Evolutionary conservation across 2,113 vertebrate species (phyloP), one percentile per base, ranked within the genome.

Genomic region (Menura novaehollandiae): DNA sequence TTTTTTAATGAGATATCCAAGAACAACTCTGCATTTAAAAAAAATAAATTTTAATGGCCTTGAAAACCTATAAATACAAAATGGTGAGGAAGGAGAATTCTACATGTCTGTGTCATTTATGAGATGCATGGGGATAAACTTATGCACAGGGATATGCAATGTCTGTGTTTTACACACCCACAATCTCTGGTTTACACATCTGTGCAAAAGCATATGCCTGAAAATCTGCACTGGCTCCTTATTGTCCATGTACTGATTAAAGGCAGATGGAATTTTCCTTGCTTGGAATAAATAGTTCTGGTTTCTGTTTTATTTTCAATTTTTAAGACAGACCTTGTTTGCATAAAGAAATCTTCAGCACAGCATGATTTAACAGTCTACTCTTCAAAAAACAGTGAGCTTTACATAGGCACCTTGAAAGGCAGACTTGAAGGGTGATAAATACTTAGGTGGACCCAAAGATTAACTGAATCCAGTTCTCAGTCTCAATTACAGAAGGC

Each of bases 261-360:
- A 86, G 47, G 69, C 91, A 94, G 80, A 47, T 72, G 69, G 80
- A 78, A 21, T 88, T 95, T 75, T 37, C 44, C 20, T 85, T 37
- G 21, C 66, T 60, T 56, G 37, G 37, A 89, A 91, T 71, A 91
- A 84, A 72, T 66, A 84, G 58, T 58, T 91, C 71, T 88, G 46
- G 8, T 93, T 94, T 76, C 49, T 96, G 28, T 2, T 73, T 17
- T 72, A 81, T 91, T 91, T 95, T 85, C n/a, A 41, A 10, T 94
- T 75, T 90, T 85, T 63, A 60, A 89, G 67, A 53, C 58, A 88
- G 76, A 26, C n/a, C 81, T 92, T 81, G 75, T 94, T 92, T 91
- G 62, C 62, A 58, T 66, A 69, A 93, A 82, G 37, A 91, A 79
- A 72, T 76, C 49, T 79, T 89, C 71, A 79, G 37, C 24, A 58